Evolutionary conservation across 1,140 invertebrate genomes (phyloP), one percentile per base, ranked within the genome.

Genomic region (Thereuonema tuberculata): DNA sequence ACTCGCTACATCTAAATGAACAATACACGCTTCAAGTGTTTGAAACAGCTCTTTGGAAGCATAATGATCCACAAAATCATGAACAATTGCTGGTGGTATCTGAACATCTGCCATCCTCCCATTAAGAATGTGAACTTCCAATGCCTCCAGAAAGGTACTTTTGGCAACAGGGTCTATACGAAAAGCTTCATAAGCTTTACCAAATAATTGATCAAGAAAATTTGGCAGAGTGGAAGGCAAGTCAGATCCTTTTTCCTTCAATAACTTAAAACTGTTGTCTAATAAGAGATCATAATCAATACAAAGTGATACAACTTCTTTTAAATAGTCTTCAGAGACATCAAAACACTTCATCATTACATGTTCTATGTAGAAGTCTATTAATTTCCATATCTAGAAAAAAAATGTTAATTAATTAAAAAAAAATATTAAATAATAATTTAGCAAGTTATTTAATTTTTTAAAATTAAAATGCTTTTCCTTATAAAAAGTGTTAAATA

Each of bases 1-100:
- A 43, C 37, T 91, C 57, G 81, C 79, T 53, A 95, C 84, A 60
- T 90, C 82, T 27, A 95, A 72, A 66, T 88, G 83, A 5, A 92
- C 80, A 37, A 93, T 80, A 61, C 90, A 83, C 2, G 83, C 79
- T 70, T 95, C 89, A 15, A 95, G 74, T 49, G 80, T 79, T 69
- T 82, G 76, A 58, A 80, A 70, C 65, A 76, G 71, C 58, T 70
- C 64, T 48, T 67, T 69, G n/a, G 68, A 67, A 52, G 78, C 71
- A 61, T 76, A 79, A 68, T 80, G 74, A 47, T 72, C 67, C 1
- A 82, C 72, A 67, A 81, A 79, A 61, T 79, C 77, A 64, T 79
- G 75, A 63, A 79, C 75, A 17, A 82, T 70, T 1, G 66, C 64
- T 0, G 81, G 79, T 15, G 78, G 77, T 21, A 82, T 74, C n/a